phyloP scores from a whole-genome alignment of 2,113 vertebrate genomes.

The Collichthys lucidus region DNA sequence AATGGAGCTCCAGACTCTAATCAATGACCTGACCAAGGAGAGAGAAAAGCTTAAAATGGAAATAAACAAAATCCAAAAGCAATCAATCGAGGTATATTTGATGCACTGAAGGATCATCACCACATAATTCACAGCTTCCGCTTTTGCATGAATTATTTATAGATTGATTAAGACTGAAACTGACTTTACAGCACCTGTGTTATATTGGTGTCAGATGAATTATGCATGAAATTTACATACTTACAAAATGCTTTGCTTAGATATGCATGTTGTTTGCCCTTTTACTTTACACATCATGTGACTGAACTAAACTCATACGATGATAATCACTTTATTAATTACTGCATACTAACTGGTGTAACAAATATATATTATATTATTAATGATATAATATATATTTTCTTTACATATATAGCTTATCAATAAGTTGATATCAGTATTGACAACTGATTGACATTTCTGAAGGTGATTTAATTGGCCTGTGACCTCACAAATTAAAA shows the following conservation, averaged over 20 bases:
- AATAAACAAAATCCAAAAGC: constrained; percentile 99
- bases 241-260: constrained; percentile 17
- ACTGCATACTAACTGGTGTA: constrained; percentile 26
- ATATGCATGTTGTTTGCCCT: constrained; percentile 35
- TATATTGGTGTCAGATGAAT: neutral
- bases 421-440: neutral
- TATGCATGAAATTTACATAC: constrained; percentile 33
- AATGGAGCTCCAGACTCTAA: constrained; percentile 92
- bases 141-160: constrained; percentile 65
- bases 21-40: constrained; percentile 97
- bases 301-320: constrained; percentile 15
- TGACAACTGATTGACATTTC: constrained; percentile 1
- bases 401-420: neutral
- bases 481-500: neutral
- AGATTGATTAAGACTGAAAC: neutral
- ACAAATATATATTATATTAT: neutral
- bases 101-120: constrained; percentile 62
- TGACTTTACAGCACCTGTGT: neutral
- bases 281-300: constrained; percentile 9
- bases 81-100: constrained; percentile 94
- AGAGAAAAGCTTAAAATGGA: constrained; percentile 98
- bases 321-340: constrained; percentile 8
- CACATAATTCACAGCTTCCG: constrained; percentile 32
- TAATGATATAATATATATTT: no score
- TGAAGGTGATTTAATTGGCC: neutral